Evolutionary conservation across 2,888 invertebrate species (phyloP).

Genomic region (Poecilobothrus nobilitatus): DNA sequence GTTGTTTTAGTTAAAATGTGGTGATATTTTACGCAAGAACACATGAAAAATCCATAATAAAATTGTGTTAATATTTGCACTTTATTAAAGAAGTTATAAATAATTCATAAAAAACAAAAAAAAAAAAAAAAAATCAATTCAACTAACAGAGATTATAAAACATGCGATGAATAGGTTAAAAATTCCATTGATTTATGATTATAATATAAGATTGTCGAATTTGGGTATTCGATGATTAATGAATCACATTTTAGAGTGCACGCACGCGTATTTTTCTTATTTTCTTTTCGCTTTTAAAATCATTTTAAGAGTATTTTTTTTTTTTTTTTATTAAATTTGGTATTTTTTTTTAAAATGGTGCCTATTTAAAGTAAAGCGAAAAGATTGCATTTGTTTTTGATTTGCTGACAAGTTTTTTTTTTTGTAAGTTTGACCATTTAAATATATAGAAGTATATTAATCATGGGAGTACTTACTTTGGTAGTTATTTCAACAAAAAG

Average conservation of each 20-base stretch:
- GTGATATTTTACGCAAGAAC: neutral
- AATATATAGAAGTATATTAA: no score
- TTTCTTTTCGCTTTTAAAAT: neutral
- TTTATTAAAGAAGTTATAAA: neutral
- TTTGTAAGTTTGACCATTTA: neutral
- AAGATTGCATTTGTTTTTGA: neutral
- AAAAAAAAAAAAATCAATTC: no score
- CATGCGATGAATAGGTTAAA: conserved; percentile 6
- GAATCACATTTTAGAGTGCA: conserved; percentile 6
- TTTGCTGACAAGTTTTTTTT: neutral
- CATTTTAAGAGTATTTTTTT: neutral
- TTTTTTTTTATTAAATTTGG: neutral
- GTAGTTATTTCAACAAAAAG: no score
- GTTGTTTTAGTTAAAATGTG: no score
- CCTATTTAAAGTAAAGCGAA: neutral
- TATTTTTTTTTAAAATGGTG: neutral
- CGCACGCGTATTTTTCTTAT: neutral
- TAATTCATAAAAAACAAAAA: neutral
- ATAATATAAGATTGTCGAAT: conserved; percentile 3
- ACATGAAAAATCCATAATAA: no score
- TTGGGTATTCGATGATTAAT: conserved; percentile 6
- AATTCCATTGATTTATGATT: conserved; percentile 1
- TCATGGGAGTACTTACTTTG: no score
- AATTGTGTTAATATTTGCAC: conserved; percentile 1
- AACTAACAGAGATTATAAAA: neutral